Evolutionary conservation across 1,140 invertebrate genomes (phyloP).

Genomic region (Neodiprion virginianus): DNA sequence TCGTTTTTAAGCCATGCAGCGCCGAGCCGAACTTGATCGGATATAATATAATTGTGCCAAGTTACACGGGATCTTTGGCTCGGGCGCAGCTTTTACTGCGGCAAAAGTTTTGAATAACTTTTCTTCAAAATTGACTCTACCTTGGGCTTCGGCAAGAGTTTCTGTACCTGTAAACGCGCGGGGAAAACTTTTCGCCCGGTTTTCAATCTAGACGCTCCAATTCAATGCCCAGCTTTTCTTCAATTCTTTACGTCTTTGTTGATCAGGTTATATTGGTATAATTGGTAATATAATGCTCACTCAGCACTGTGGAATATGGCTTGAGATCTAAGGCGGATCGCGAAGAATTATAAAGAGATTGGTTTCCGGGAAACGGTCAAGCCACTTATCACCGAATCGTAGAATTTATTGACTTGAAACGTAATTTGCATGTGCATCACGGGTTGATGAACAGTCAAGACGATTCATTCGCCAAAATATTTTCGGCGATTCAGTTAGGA

Average conservation of each 20-base stretch:
- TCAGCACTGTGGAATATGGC: not conserved
- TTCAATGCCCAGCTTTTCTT: not conserved
- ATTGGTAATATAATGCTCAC: not conserved
- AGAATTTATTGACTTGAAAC: too few species aligned
- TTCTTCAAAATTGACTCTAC: not conserved
- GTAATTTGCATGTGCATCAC: too few species aligned
- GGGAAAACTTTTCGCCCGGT: not conserved
- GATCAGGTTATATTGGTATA: not conserved
- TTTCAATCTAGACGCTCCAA: not conserved
- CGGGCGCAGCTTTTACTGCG: not conserved
- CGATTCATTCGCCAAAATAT: too few species aligned
- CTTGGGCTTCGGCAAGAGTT: not conserved
- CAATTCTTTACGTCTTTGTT: not conserved
- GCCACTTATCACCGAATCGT: too few species aligned
- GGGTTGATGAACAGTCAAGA: too few species aligned
- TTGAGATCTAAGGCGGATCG: not conserved
- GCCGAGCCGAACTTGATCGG: not conserved
- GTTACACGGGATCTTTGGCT: not conserved
- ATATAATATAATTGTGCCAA: not conserved
- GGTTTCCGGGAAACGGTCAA: too few species aligned
- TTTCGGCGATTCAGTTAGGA: too few species aligned
- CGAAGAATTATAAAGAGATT: not conserved
- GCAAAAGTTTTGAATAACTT: not conserved
- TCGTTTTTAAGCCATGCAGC: not conserved
- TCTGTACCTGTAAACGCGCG: not conserved